A percentile compares a stretch with the other conserved stretches of the same genome.
Evolutionary conservation across 2,797 vertebrate species (phyloP).

Genomic region (Denticeps clupeoides): DNA sequence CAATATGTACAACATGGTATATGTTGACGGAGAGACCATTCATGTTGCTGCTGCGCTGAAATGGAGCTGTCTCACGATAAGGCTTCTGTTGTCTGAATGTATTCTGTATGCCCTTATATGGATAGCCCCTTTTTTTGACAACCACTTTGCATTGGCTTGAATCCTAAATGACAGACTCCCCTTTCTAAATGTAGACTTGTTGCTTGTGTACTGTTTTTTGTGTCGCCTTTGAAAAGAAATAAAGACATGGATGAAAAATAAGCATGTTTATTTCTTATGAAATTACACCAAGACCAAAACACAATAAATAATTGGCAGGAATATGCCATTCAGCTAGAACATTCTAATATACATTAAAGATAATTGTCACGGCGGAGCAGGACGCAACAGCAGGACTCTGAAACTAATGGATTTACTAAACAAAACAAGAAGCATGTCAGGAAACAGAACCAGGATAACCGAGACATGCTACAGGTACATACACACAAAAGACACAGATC

Average conservation of each 20-base stretch:
- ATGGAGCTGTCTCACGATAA: neutral
- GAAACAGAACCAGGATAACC: too few relatives aligned
- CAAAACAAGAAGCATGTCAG: too few relatives aligned
- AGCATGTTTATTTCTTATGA: too few relatives aligned
- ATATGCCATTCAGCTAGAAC: too few relatives aligned
- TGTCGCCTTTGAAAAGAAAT: conserved; percentile 18
- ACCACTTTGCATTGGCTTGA: conserved; percentile 4
- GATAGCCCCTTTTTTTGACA: neutral
- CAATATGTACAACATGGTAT: neutral
- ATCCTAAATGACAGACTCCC: conserved; percentile 9
- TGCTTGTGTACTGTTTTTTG: conserved; percentile 18
- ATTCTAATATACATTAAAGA: too few relatives aligned
- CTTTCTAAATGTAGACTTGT: conserved; percentile 18
- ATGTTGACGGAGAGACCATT: neutral
- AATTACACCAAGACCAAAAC: too few relatives aligned
- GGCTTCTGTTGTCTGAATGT: neutral
- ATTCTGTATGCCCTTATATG: neutral
- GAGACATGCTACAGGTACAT: too few relatives aligned
- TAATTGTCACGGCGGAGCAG: too few relatives aligned
- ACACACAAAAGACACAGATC: too few relatives aligned
- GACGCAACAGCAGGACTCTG: too few relatives aligned
- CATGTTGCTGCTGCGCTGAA: neutral
- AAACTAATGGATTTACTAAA: too few relatives aligned
- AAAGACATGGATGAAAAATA: conserved; percentile 7
- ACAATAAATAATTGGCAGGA: too few relatives aligned